Base-by-base conservation (phyloP, 2,888 invertebrate genomes). In the Xestia ashworthii region DNA sequence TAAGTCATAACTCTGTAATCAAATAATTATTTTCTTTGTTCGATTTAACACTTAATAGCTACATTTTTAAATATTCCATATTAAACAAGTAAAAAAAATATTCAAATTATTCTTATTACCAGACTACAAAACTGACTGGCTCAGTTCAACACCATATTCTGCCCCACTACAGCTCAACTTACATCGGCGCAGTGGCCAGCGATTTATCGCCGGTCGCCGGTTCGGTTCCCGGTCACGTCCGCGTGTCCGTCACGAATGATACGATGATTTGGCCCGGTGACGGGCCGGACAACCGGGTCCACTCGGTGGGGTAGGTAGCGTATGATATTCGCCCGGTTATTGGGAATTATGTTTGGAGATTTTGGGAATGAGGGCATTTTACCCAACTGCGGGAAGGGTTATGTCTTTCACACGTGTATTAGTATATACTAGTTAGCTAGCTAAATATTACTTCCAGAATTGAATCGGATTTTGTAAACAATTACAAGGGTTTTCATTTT, bases 201-300 rank as follows among this genome's bases (percentile, higher is more conserved):
- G 94, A 96, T 95, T 95, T 95, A 96, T 95, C 92, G 94, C 89
- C 80, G 87, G 91, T 88, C 91, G 91, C 91, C 91, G 92, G 94
- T 94, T 95, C 93, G 87, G 94, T 92, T 90, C 92, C 92, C 93
- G 89, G 94, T 95, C 96, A 96, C 96, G 96, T 95, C 91, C 94
- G 93, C 92, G 91, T 93, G 95, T 94, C 94, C 94, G 94, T 95
- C 94, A 94, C 94, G 92, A 85, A 90, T 93, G 95, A 94, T 94
- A 91, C 93, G 93, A 95, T 95, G 95, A 95, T 95, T 95, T 94
- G 95, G 91, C 93, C 93, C 93, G 92, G 93, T 95, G 93, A 95
- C 95, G 94, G 93, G 93, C 90, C 55, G 74, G 65, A 65, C 74
- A 60, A 9, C 8, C 82, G 84, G 75, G 82, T 78, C 83, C 81